Evolutionary conservation across 2,888 invertebrate species (phyloP), one percentile per base, ranked within the genome.

Genomic region (Drosophila tanythrix): DNA sequence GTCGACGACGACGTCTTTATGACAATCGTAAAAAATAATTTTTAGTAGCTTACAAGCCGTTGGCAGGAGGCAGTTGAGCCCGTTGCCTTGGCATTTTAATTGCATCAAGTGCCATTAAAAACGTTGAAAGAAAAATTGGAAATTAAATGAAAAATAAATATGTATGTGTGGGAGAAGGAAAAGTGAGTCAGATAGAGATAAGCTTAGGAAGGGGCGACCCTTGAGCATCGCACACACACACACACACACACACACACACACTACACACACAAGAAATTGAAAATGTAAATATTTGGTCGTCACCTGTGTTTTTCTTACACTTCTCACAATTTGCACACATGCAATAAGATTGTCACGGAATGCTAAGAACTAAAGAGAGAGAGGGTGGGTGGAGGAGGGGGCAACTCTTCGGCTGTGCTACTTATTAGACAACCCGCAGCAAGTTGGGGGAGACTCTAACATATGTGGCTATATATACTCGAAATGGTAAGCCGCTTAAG

Each of bases 1-100:
- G 79, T 52, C 65, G 60, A 63, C 59, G 74, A 63, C 81, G 81
- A 82, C 87, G 87, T 81, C 89, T 86, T 86, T 87, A 89, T 86
- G 89, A 84, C 87, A 87, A 87, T 87, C 89, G 87, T 89, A 89
- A 86, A 88, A 86, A 84, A 86, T 86, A 86, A 85, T 85, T 88
- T 84, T 85, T 85, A 85, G 88, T 86, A 88, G 88, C 84, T 85
- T 79, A 76, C 83, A 78, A 84, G 81, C 81, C 79, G 70, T 63
- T 78, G 74, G 72, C 71, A 33, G 51, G 43, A 70, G 55, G 27
- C 43, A 43, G 40, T 25, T 15, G 38, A 61, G 82, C 67, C 73
- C 65, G 80, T 70, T 82, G 76, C 73, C 83, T 70, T 84, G 83
- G 81, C 86, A 81, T 88, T 89, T 89, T 85, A 88, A 89, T 88